Evolutionary conservation across 2,888 invertebrate species (phyloP).

Genomic region (Drosophila neonasuta): DNA sequence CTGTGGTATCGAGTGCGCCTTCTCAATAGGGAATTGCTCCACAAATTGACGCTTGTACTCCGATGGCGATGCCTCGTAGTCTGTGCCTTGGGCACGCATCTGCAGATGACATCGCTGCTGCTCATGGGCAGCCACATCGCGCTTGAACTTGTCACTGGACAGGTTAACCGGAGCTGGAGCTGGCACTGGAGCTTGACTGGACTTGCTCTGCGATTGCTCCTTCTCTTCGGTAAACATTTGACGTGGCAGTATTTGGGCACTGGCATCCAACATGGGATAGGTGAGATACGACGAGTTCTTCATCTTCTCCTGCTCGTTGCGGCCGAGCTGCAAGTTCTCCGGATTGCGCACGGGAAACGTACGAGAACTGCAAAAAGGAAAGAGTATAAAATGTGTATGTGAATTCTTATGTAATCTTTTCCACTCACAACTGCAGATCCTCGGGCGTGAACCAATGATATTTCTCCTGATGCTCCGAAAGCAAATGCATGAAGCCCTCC

Average conservation of each 20-base stretch:
- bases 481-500: constrained; percentile 80
- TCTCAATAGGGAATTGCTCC: constrained; percentile 79
- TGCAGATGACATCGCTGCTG: constrained; percentile 74
- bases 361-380: constrained; percentile 70
- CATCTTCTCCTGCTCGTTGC: constrained; percentile 57
- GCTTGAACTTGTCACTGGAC: constrained; percentile 65
- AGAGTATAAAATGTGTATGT: neutral
- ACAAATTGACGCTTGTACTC: constrained; percentile 81
- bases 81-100: constrained; percentile 62
- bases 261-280: constrained; percentile 79
- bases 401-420: neutral
- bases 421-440: constrained; percentile 77
- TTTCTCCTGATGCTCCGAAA: constrained; percentile 80
- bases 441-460: constrained; percentile 80
- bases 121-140: constrained; percentile 67
- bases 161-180: constrained; percentile 17
- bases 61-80: constrained; percentile 72
- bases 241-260: constrained; percentile 77
- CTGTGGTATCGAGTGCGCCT: constrained; percentile 82
- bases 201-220: constrained; percentile 29
- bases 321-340: constrained; percentile 74
- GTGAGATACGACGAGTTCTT: constrained; percentile 77
- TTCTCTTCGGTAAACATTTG: constrained; percentile 74
- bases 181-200: constrained; percentile 17
- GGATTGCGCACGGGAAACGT: constrained; percentile 76